These are phyloP conservation scores for Sylvicapra grimmia DNA, from an alignment of 2,113 vertebrate species.

Conservation along the genomic window DNA sequence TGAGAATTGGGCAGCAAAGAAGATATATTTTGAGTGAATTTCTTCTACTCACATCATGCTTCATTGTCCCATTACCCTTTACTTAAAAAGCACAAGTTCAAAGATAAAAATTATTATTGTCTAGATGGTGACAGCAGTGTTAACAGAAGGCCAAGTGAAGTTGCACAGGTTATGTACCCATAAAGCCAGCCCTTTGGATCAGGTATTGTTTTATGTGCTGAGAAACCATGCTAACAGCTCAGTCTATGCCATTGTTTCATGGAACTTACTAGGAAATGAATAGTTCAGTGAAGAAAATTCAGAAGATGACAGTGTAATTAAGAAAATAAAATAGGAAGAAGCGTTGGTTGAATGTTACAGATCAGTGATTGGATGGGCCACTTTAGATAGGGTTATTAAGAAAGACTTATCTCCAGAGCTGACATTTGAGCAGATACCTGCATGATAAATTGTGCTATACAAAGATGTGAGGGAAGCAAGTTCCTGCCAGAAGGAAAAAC, in stretches of 20 bases:
- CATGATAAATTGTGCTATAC: neutral
- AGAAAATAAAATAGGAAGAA: neutral
- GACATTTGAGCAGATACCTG: neutral
- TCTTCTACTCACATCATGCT: neutral
- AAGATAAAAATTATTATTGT: neutral
- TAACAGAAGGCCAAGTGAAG: neutral
- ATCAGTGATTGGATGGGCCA: neutral
- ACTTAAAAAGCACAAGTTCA: neutral
- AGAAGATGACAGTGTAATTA: neutral
- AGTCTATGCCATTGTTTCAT: neutral
- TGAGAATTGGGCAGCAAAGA: neutral
- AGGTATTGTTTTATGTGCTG: neutral
- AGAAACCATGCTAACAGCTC: neutral
- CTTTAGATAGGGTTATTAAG: neutral
- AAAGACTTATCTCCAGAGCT: neutral
- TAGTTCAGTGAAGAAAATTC: neutral
- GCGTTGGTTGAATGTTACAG: neutral
- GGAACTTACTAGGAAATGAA: neutral
- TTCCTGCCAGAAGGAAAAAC: neutral
- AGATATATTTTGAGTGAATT: neutral
- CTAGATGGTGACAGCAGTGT: neutral
- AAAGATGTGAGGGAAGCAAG: neutral
- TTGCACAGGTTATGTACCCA: neutral
- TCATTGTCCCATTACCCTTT: neutral
- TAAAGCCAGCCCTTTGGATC: neutral